Evolutionary conservation across 2,113 vertebrate species (phyloP).

Genomic region (Trogon surrucura): DNA sequence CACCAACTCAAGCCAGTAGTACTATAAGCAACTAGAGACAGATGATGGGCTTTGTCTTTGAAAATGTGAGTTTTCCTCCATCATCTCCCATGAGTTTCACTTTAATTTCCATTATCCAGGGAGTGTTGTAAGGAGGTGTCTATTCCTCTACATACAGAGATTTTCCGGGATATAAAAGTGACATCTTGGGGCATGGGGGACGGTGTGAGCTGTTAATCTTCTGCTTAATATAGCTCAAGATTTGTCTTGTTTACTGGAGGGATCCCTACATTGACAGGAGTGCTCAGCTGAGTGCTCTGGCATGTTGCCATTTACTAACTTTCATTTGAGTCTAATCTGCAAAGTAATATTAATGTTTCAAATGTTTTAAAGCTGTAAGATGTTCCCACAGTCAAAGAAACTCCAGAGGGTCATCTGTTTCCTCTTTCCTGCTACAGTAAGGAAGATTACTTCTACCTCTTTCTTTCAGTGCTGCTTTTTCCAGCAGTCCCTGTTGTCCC

Average conservation of each 20-base stretch:
- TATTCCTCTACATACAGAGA: neutral
- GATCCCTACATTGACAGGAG: neutral
- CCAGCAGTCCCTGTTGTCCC: neutral
- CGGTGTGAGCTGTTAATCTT: neutral
- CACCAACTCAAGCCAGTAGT: neutral
- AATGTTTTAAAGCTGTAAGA: slow-evolving; percentile 15
- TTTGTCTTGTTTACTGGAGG: neutral
- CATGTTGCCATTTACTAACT: neutral
- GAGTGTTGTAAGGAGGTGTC: rapidly evolving
- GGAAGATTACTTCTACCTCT: neutral
- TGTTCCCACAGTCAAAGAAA: slow-evolving; percentile 14
- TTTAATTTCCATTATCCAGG: neutral
- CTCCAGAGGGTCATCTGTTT: neutral
- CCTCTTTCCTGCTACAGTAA: neutral
- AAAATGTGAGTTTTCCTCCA: neutral
- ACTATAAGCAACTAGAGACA: neutral
- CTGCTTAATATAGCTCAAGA: neutral
- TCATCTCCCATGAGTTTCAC: neutral
- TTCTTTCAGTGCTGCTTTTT: neutral
- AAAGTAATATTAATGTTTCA: slow-evolving; percentile 31
- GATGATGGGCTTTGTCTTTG: neutral
- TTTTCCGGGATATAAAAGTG: neutral
- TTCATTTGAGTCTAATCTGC: neutral
- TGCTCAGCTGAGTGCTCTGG: neutral
- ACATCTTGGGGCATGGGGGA: neutral